Evolutionary conservation across 2,113 vertebrate species (phyloP), one percentile per base, ranked within the genome.

Genomic region (Anser cygnoides): DNA sequence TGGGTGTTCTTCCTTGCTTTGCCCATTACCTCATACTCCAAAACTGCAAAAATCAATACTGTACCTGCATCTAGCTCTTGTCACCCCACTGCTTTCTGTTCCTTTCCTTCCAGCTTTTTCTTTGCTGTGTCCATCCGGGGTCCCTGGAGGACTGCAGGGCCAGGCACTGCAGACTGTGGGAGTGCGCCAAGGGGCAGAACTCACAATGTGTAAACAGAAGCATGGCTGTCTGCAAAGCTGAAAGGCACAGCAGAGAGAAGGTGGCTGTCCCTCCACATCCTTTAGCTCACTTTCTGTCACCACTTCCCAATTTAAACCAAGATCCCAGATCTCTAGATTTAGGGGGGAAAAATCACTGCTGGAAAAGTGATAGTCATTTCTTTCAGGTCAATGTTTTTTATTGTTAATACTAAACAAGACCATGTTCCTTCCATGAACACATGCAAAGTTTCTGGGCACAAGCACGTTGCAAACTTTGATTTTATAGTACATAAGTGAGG

Each of bases 351-450:
- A 79, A n/a, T 21, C 68, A 74, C 37, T 29, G 28, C 18, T 63
- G 16, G 19, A 35, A 26, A 91, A 89, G 19, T 19, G 2, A 31
- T 13, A 26, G 41, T 26, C 5, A 4, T 3, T 39, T 71, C 13
- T 81, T 70, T 52, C 52, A 23, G 28, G 20, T 9, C 58, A 33
- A 3, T 2, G 31, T 63, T 26, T 6, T n/a, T 54, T 33, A 11
- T 2, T 55, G 37, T 14, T 20, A 29, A 18, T 26, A 39, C 23
- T 0, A 15, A 18, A 21, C 0, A 0, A 43, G 65, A 21, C 6
- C 28, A n/a, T 29, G 26, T 57, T 13, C 37, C 55, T 41, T 63
- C 28, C 9, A 0, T 4, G 6, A 66, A 41, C 21, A 28, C 26
- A 31, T 1, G 0, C 0, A 4, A 70, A 68, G 22, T 3, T 33